phyloP scores from a whole-genome alignment of 2,888 invertebrate species.

The Crematogaster levior region DNA sequence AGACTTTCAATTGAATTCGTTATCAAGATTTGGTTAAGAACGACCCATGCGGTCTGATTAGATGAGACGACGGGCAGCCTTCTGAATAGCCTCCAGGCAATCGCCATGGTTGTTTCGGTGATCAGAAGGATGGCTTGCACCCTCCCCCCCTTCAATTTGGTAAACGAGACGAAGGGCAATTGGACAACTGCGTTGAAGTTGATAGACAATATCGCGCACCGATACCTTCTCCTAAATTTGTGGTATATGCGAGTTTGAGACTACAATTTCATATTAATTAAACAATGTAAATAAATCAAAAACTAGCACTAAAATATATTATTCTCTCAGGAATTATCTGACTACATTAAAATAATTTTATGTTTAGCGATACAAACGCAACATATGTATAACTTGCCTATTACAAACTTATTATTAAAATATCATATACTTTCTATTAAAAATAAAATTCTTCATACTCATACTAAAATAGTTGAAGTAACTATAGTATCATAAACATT shows the following conservation, averaged over 20 bases:
- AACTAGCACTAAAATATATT: background rate
- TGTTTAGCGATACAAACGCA: background rate
- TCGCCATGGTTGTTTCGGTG: constrained; percentile 24
- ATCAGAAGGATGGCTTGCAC: constrained; percentile 51
- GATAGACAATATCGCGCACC: constrained; percentile 71
- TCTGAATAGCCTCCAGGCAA: constrained; percentile 41
- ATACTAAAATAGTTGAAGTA: no score
- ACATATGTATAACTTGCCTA: background rate
- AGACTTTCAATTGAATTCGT: constrained; percentile 43
- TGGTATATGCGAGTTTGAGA: background rate
- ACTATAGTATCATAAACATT: no score
- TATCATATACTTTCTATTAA: background rate
- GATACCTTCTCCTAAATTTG: constrained; percentile 45
- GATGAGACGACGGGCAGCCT: constrained; percentile 41
- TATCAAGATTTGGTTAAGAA: constrained; percentile 50
- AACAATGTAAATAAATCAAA: background rate
- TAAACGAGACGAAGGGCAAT: constrained; percentile 58
- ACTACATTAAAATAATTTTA: background rate
- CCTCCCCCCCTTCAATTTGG: constrained; percentile 57
- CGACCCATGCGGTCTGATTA: constrained; percentile 61
- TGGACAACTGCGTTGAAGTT: constrained; percentile 30
- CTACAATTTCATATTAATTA: background rate
- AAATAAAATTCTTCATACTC: background rate
- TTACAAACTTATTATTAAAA: background rate
- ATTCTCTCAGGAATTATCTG: background rate